phyloP scores from a whole-genome alignment of 2,888 invertebrate genomes.

The Graphium colonna region DNA sequence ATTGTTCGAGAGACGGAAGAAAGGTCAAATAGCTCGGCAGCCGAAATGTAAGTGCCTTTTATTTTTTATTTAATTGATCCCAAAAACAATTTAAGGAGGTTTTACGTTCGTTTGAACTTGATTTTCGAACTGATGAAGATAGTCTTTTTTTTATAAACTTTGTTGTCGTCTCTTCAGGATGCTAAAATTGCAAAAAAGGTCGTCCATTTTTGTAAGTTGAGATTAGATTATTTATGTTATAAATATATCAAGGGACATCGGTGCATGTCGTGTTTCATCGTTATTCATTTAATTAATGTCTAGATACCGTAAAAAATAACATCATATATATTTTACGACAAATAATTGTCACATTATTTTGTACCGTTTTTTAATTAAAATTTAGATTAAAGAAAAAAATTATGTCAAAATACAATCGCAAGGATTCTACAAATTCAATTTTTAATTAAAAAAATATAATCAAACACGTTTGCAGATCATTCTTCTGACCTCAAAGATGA shows the following conservation, averaged over 20 bases:
- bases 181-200: too few relatives aligned
- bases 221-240: too few relatives aligned
- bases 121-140: not conserved
- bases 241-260: not conserved
- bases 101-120: not conserved
- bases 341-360: too few relatives aligned
- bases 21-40: slow-evolving; percentile 54
- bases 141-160: too few relatives aligned
- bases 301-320: too few relatives aligned
- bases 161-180: too few relatives aligned
- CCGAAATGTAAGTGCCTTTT: slow-evolving; percentile 64
- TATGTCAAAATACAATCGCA: not conserved
- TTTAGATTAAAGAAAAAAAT: not conserved
- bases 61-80: not conserved
- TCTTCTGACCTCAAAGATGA: not conserved
- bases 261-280: too few relatives aligned
- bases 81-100: not conserved
- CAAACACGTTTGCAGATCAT: not conserved
- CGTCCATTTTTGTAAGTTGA: too few relatives aligned
- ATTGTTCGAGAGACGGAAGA: slow-evolving; percentile 55
- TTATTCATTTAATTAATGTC: too few relatives aligned
- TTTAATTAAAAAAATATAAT: not conserved
- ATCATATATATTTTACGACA: too few relatives aligned
- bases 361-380: too few relatives aligned
- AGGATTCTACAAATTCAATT: not conserved